A percentile compares a stretch with the other conserved stretches of the same genome.
These are phyloP conservation scores for Nymphalis c-album DNA, from an alignment of 2,888 invertebrate species.

Conservation along the genomic window DNA sequence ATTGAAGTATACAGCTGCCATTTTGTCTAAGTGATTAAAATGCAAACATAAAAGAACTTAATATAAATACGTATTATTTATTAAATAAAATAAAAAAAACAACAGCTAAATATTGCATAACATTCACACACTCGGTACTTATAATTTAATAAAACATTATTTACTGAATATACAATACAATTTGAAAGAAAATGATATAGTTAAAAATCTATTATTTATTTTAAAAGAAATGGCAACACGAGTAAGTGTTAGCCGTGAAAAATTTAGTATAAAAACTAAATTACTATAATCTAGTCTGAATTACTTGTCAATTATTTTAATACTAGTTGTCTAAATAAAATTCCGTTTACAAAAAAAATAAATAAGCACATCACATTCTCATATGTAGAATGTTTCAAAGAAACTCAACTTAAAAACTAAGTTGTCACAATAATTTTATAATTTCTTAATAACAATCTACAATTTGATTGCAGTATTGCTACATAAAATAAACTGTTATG, in stretches of 20 bases:
- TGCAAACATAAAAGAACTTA: constrained; percentile 29
- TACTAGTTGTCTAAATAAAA: constrained; percentile 62
- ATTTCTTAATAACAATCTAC: constrained; percentile 64
- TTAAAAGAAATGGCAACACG: constrained; percentile 38
- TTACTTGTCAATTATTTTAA: constrained; percentile 44
- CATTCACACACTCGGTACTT: constrained; percentile 54
- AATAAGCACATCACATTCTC: constrained; percentile 76
- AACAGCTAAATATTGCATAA: constrained; percentile 67
- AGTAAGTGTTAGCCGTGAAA: constrained; percentile 29
- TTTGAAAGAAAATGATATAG: constrained; percentile 44
- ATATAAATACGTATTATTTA: constrained; percentile 46
- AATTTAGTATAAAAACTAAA: constrained; percentile 28
- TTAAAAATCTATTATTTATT: constrained; percentile 32
- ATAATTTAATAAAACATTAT: constrained; percentile 67
- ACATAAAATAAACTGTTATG: constrained; percentile 57
- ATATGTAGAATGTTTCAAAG: constrained; percentile 61
- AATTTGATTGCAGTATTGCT: constrained; percentile 72
- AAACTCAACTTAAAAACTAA: constrained; percentile 55
- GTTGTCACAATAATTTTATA: constrained; percentile 57
- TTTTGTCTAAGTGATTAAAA: constrained; percentile 31
- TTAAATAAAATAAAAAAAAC: constrained; percentile 53
- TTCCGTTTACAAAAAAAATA: constrained; percentile 71
- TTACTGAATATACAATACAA: constrained; percentile 73
- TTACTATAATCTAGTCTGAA: constrained; percentile 30
- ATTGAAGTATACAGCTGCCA: constrained; percentile 38